Evolutionary conservation across 2,888 invertebrate genomes (phyloP).

Genomic region (Oligia strigilis): DNA sequence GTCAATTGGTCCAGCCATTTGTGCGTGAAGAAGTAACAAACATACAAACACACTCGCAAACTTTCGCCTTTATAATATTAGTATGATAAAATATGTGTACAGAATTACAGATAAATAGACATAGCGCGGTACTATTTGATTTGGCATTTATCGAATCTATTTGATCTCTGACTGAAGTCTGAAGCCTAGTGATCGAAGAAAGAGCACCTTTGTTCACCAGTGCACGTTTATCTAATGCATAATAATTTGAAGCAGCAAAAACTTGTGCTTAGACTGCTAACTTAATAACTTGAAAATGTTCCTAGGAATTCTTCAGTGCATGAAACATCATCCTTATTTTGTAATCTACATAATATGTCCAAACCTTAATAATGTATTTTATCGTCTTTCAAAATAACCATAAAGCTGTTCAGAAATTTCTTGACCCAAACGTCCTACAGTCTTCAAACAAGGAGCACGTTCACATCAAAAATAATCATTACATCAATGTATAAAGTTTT

Average conservation of each 20-base stretch:
- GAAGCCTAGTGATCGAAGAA: not conserved
- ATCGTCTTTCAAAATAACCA: not conserved
- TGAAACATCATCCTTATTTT: not conserved
- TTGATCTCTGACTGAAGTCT: not conserved
- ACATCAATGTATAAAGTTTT: constrained; percentile 53
- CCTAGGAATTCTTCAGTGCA: no score
- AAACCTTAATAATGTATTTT: not conserved
- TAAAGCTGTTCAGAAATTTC: constrained; percentile 8
- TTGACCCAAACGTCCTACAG: constrained; percentile 31
- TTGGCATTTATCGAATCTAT: not conserved
- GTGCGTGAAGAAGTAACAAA: no score
- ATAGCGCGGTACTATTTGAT: not conserved
- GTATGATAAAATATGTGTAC: not conserved
- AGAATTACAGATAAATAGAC: not conserved
- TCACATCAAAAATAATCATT: constrained; percentile 61
- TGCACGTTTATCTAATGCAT: not conserved
- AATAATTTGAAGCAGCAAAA: not conserved
- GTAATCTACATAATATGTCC: not conserved
- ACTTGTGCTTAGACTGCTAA: no score
- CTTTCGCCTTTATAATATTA: no score
- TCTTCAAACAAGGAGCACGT: constrained; percentile 59
- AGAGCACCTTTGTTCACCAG: not conserved
- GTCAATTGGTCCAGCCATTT: no score
- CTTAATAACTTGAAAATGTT: not conserved
- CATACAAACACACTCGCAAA: no score